These are phyloP conservation scores for Netelia melanura DNA, from an alignment of 2,888 invertebrate species.

Conservation along the genomic window DNA sequence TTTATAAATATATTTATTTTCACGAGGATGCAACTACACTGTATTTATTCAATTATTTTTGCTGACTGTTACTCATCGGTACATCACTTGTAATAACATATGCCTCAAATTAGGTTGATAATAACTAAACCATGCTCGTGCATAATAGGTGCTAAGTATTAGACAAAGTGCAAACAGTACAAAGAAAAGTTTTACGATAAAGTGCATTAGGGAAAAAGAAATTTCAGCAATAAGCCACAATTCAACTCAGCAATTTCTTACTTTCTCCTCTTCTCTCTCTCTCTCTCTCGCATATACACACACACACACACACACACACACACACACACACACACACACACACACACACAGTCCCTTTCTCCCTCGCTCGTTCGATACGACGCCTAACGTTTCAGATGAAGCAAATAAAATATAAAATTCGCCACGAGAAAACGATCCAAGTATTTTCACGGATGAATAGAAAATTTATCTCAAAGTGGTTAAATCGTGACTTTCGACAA, in stretches of 20 bases:
- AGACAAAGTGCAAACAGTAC: background rate
- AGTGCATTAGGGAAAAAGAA: slow-evolving; percentile 10
- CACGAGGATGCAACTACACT: too few relatives aligned
- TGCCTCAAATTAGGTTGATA: background rate
- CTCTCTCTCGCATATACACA: background rate
- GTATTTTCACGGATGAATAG: background rate
- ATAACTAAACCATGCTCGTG: slow-evolving; percentile 17
- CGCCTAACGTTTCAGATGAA: background rate
- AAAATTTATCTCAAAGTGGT: background rate
- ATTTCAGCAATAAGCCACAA: slow-evolving; percentile 24
- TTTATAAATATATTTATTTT: too few relatives aligned
- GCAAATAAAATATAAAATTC: background rate
- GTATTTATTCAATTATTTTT: too few relatives aligned
- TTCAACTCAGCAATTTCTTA: slow-evolving; percentile 26
- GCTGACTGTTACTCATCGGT: too few relatives aligned
- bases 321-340: too few relatives aligned
- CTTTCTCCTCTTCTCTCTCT: slow-evolving; percentile 46
- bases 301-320: too few relatives aligned
- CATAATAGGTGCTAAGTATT: background rate
- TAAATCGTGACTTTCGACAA: slow-evolving; percentile 26
- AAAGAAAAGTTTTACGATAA: slow-evolving; percentile 5
- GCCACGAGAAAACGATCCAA: slow-evolving; percentile 29
- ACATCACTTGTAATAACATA: background rate
- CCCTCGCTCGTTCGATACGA: slow-evolving; percentile 31
- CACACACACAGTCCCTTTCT: background rate